Percentiles rank a stretch among this genome's conserved stretches.
phyloP scores from a whole-genome alignment of 2,888 invertebrate genomes.

The Pseudolycoriella hygida region DNA sequence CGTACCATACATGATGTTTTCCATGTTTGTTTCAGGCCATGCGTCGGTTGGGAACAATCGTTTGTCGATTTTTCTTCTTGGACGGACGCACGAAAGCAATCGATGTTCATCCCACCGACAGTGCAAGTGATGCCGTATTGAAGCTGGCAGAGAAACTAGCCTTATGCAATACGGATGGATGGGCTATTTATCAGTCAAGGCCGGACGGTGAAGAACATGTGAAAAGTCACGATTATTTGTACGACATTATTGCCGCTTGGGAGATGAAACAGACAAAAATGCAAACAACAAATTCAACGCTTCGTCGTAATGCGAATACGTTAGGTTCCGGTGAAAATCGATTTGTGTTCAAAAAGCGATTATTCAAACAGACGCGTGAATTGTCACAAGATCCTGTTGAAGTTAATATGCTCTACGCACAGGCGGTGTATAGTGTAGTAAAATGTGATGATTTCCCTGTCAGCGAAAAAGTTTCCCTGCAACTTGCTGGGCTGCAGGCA shows the following conservation, averaged over 20 bases:
- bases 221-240: conserved; percentile 75
- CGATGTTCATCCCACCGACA: conserved; percentile 87
- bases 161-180: conserved; percentile 69
- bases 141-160: conserved; percentile 79
- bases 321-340: conserved; percentile 74
- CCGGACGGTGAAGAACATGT: conserved; percentile 81
- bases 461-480: conserved; percentile 84
- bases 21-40: conserved; percentile 45
- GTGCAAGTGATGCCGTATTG: conserved; percentile 76
- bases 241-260: conserved; percentile 90
- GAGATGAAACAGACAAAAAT: conserved; percentile 51
- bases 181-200: conserved; percentile 86
- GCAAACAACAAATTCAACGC: conserved; percentile 19
- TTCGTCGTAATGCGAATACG: conserved; percentile 43
- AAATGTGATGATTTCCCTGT: conserved; percentile 93
- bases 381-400: conserved; percentile 90
- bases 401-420: conserved; percentile 81
- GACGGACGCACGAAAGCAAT: conserved; percentile 91
- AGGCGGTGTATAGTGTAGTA: conserved; percentile 87
- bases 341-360: conserved; percentile 78
- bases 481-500: conserved; percentile 84
- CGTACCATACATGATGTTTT: too few relatives aligned
- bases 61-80: conserved; percentile 85
- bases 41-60: conserved; percentile 77
- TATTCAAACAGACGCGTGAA: conserved; percentile 76